A percentile compares a stretch with the other conserved stretches of the same genome.
These are phyloP conservation scores for Burhinus oedicnemus DNA, from an alignment of 2,113 vertebrate species.

Conservation along the genomic window DNA sequence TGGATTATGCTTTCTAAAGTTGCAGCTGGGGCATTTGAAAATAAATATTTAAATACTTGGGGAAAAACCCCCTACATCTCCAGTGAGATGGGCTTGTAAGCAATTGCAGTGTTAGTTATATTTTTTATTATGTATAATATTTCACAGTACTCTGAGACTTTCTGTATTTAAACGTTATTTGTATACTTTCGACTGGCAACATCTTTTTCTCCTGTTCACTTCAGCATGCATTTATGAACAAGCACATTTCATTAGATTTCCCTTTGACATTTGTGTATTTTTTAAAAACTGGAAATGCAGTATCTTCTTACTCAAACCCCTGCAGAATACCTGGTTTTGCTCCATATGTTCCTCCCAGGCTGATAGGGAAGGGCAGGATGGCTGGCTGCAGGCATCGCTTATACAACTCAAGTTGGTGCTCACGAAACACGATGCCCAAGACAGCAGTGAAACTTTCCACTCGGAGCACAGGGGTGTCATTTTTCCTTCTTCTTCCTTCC, in stretches of 20 bases:
- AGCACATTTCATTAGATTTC: neutral
- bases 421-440: neutral
- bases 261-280: neutral
- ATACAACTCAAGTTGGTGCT: neutral
- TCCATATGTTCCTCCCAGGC: neutral
- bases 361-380: neutral
- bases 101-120: neutral
- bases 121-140: neutral
- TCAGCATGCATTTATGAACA: neutral
- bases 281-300: neutral
- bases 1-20: neutral
- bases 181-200: neutral
- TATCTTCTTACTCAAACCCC: neutral
- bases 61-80: rapidly evolving
- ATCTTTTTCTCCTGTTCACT: neutral
- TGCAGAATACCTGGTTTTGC: slow-evolving; percentile 20
- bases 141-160: neutral
- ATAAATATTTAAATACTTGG: neutral
- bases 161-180: neutral
- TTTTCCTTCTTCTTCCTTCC: neutral
- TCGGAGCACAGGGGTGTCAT: neutral
- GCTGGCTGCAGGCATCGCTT: neutral
- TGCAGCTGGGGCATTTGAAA: neutral
- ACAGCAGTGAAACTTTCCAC: neutral
- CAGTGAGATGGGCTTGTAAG: neutral